A percentile compares a stretch with the other conserved stretches of the same genome.
Conservation (phyloP, 92 coral and sea anemone genomes). For the Micromussa lordhowensis region DNA sequence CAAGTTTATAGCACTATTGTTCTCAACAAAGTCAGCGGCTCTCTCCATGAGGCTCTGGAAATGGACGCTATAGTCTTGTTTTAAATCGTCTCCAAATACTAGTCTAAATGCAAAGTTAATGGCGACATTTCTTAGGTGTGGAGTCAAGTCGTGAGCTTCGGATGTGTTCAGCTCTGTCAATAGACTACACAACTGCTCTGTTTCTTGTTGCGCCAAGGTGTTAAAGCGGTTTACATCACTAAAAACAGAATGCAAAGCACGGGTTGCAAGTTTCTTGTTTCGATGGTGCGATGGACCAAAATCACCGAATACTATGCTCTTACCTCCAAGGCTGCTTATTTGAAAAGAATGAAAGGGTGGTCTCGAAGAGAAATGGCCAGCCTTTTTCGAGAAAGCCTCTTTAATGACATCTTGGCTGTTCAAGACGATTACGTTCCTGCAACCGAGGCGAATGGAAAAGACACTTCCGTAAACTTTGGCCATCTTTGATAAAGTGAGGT, state of each 20-base stretch:
- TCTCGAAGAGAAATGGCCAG: slow-evolving; percentile 75
- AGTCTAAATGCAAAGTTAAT: slow-evolving; percentile 71
- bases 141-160: slow-evolving; percentile 76
- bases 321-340: slow-evolving; percentile 66
- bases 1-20: slow-evolving; percentile 64
- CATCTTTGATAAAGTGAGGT: slow-evolving; percentile 73
- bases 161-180: slow-evolving; percentile 36
- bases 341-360: slow-evolving; percentile 78
- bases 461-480: slow-evolving; percentile 82
- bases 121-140: slow-evolving; percentile 57
- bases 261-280: slow-evolving; percentile 75
- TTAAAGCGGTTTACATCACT: slow-evolving; percentile 73
- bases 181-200: slow-evolving; percentile 38
- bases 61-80: slow-evolving; percentile 50
- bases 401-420: slow-evolving; percentile 68
- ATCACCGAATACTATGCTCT: slow-evolving; percentile 86
- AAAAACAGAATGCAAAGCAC: slow-evolving; percentile 76
- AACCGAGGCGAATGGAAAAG: slow-evolving; percentile 77
- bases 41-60: slow-evolving; percentile 56
- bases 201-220: slow-evolving; percentile 67
- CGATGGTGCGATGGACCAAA: slow-evolving; percentile 68
- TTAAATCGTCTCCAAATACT: slow-evolving; percentile 81
- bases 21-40: slow-evolving; percentile 75
- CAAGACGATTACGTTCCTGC: slow-evolving; percentile 77
- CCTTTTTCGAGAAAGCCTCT: slow-evolving; percentile 71